Conservation (phyloP, 2,797 vertebrate genomes). For the Smutsia gigantea region DNA sequence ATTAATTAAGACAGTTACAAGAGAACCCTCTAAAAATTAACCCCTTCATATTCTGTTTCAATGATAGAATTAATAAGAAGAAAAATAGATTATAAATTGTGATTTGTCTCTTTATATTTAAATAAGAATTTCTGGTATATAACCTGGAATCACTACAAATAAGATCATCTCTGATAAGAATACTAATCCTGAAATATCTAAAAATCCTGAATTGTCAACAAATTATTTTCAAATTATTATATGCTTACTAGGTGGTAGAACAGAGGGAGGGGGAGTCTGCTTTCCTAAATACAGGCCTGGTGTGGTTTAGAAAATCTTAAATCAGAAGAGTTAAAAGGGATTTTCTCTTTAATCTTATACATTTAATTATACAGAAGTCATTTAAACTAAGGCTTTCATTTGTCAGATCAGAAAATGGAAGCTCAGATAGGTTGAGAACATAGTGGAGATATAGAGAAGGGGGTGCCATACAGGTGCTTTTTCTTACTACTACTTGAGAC, state of each 20-base stretch:
- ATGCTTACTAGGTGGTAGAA: background rate
- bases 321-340: slow-evolving; percentile 47
- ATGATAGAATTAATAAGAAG: slow-evolving; percentile 20
- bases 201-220: background rate
- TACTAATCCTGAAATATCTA: slow-evolving; percentile 30
- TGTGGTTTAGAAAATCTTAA: slow-evolving; percentile 57
- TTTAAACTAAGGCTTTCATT: slow-evolving; percentile 1
- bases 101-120: slow-evolving; percentile 64
- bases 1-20: slow-evolving; percentile 26
- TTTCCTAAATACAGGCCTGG: slow-evolving; percentile 33
- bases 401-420: slow-evolving; percentile 9
- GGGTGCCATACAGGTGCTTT: background rate
- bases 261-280: background rate
- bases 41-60: slow-evolving; percentile 34
- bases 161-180: slow-evolving; percentile 4
- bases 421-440: slow-evolving; percentile 5
- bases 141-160: slow-evolving; percentile 60
- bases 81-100: slow-evolving; percentile 49
- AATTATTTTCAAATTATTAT: background rate
- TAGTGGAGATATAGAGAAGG: background rate
- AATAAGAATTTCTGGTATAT: slow-evolving; percentile 57
- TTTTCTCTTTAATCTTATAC: slow-evolving; percentile 36
- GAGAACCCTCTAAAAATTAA: background rate
- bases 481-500: background rate
- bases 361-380: background rate